These are phyloP conservation scores for Entomobrya proxima DNA, from an alignment of 2,888 invertebrate species.

Conservation along the genomic window DNA sequence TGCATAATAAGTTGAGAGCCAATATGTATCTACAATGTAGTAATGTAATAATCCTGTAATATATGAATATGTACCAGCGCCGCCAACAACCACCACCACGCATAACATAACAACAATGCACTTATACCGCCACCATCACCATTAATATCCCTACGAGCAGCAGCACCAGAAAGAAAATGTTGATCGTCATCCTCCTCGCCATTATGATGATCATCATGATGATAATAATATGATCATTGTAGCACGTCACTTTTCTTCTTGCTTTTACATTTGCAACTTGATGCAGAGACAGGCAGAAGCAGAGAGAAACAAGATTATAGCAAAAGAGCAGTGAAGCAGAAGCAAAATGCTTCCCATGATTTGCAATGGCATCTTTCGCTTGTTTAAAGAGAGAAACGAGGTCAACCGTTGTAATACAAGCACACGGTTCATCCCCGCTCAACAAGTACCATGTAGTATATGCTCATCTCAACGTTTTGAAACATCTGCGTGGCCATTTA, in stretches of 20 bases:
- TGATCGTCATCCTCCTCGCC: slow-evolving; percentile 45
- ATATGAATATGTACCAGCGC: slow-evolving; percentile 4
- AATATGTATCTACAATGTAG: neutral
- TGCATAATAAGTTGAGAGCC: slow-evolving; percentile 32
- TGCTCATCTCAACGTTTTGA: slow-evolving; percentile 42
- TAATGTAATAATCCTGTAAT: slow-evolving; percentile 20
- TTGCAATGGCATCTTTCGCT: slow-evolving; percentile 59
- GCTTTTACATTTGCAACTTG: neutral
- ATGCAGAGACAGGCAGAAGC: too few relatives aligned
- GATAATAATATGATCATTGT: slow-evolving; percentile 21
- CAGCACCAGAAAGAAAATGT: slow-evolving; percentile 8
- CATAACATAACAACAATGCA: slow-evolving; percentile 11
- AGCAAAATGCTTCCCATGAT: slow-evolving; percentile 52
- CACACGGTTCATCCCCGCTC: slow-evolving; percentile 63
- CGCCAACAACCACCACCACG: slow-evolving; percentile 5
- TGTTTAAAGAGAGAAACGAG: slow-evolving; percentile 63
- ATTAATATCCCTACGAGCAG: neutral
- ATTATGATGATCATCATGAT: slow-evolving; percentile 19
- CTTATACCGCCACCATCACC: neutral
- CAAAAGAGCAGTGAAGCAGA: slow-evolving; percentile 57
- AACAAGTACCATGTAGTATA: slow-evolving; percentile 46
- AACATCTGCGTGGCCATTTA: slow-evolving; percentile 63
- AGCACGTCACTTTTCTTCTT: slow-evolving; percentile 32
- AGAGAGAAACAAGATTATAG: slow-evolving; percentile 37
- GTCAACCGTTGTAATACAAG: slow-evolving; percentile 68